A percentile compares a stretch with the other conserved stretches of the same genome.
These are phyloP conservation scores for Cairina moschata DNA, from an alignment of 2,113 vertebrate genomes.

Conservation along the genomic window DNA sequence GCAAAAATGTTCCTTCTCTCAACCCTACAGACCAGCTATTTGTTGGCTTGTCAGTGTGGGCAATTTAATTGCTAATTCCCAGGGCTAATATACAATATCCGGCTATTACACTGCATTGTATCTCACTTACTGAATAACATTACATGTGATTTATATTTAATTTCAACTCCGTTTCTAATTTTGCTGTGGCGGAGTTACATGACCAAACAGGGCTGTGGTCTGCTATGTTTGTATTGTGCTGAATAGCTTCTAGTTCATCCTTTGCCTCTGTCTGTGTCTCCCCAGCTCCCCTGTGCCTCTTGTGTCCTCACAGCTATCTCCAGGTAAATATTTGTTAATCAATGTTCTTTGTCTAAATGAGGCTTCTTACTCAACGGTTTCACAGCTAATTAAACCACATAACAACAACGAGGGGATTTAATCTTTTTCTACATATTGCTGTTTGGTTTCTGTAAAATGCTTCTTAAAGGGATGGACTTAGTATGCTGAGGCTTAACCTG, in stretches of 20 bases:
- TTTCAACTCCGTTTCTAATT: neutral
- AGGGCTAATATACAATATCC: neutral
- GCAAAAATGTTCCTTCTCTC: neutral
- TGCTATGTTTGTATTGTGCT: neutral
- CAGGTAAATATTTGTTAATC: neutral
- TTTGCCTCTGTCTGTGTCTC: neutral
- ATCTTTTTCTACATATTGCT: neutral
- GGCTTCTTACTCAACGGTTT: neutral
- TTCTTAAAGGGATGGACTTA: neutral
- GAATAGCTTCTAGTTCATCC: neutral
- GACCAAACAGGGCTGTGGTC: neutral
- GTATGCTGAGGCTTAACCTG: neutral
- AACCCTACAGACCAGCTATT: neutral
- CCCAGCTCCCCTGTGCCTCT: neutral
- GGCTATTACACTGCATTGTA: neutral
- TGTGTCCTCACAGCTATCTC: neutral
- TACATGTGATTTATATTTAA: conserved; percentile 23
- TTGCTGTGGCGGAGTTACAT: neutral
- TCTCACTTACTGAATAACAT: neutral
- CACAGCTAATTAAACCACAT: neutral
- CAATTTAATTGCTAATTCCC: conserved; percentile 21
- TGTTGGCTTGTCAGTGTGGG: neutral
- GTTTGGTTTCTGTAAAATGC: neutral
- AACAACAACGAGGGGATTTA: neutral
- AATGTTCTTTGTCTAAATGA: neutral